phyloP scores from a whole-genome alignment of 2,888 invertebrate species.

The Myopa tessellatipennis region DNA sequence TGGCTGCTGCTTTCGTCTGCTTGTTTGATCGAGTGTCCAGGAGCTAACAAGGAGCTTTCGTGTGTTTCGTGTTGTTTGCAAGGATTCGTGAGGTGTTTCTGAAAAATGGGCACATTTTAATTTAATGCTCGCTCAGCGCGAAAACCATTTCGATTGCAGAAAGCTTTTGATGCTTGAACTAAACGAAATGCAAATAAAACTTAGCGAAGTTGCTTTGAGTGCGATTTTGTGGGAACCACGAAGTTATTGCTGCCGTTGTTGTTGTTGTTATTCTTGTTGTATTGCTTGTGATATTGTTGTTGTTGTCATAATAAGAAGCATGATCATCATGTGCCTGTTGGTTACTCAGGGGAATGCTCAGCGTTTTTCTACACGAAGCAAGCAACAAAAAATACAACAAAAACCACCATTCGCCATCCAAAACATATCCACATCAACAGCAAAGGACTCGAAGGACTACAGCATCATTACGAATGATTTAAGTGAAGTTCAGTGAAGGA shows the following conservation, averaged over 20 bases:
- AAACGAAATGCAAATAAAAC: too few species aligned
- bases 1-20: neutral
- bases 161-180: conserved; percentile 9
- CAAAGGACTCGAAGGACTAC: conserved; percentile 42
- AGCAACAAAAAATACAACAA: conserved; percentile 19
- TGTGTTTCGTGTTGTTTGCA: neutral
- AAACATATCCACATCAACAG: neutral
- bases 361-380: too few species aligned
- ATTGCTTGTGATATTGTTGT: conserved; percentile 19
- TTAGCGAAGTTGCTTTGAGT: too few species aligned
- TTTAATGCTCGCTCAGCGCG: conserved; percentile 18
- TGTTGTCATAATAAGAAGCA: conserved; percentile 30
- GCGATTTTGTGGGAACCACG: too few species aligned
- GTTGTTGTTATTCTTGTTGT: conserved; percentile 15
- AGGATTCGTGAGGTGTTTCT: neutral
- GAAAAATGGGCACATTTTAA: conserved; percentile 37
- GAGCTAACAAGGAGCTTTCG: neutral
- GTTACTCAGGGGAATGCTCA: conserved; percentile 23
- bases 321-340: conserved; percentile 11
- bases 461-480: conserved; percentile 65
- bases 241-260: neutral
- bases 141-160: conserved; percentile 14
- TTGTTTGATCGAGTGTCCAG: neutral
- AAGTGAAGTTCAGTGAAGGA: conserved; percentile 41
- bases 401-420: neutral